Percentiles rank a stretch among this genome's conserved stretches.
phyloP scores from a whole-genome alignment of 2,797 vertebrate species.

The Enteromius afrohamiltoni region DNA sequence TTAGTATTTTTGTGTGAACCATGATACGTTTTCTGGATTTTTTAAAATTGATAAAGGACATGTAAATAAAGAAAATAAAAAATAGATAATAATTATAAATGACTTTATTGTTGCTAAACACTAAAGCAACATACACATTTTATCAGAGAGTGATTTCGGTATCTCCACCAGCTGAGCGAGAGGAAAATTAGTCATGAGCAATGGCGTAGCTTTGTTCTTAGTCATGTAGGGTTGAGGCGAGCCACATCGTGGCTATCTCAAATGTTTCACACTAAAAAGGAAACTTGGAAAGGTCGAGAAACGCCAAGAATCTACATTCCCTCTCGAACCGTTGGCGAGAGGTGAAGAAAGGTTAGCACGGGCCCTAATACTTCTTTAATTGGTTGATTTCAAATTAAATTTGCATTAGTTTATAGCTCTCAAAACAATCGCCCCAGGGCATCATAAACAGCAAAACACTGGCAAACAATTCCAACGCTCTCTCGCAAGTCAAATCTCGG shows the following conservation, averaged over 20 bases:
- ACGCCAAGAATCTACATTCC: conserved; percentile 16
- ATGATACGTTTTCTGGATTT: too few relatives aligned
- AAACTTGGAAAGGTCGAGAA: conserved; percentile 22
- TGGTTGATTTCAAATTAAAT: conserved; percentile 45
- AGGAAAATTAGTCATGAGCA: conserved; percentile 10
- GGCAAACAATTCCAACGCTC: conserved; percentile 43
- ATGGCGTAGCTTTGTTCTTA: conserved; percentile 26
- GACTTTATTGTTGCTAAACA: not conserved
- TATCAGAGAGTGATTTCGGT: not conserved
- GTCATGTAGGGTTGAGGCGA: conserved; percentile 12
- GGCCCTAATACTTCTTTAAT: conserved; percentile 43
- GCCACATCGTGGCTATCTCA: conserved; percentile 1
- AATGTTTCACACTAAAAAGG: conserved; percentile 34
- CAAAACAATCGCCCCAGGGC: conserved; percentile 40
- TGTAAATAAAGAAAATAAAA: not conserved
- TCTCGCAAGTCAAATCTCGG: conserved; percentile 48
- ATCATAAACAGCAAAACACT: conserved; percentile 53
- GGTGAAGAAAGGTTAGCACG: conserved; percentile 39
- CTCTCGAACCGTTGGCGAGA: not conserved
- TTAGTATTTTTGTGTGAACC: not conserved
- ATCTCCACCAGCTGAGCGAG: conserved; percentile 19
- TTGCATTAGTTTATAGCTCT: conserved; percentile 47
- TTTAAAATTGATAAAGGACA: not conserved
- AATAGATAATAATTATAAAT: not conserved
- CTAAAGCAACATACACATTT: not conserved